Evolutionary conservation across 2,113 vertebrate genomes (phyloP).

Genomic region (Varanus salvator): DNA sequence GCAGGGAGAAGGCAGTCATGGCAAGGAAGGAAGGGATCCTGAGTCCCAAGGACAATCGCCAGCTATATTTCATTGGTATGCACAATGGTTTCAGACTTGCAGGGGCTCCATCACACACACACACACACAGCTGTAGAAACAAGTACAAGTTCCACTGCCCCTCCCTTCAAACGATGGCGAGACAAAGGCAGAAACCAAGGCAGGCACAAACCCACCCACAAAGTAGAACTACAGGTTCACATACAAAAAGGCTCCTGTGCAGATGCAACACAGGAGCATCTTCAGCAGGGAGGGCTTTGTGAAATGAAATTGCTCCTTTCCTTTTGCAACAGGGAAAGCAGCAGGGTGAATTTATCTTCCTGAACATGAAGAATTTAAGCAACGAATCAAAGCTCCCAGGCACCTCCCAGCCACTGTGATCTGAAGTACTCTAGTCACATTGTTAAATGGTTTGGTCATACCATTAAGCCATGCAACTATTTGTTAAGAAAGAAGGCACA

Average conservation of each 20-base stretch:
- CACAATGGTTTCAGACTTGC: constrained; percentile 23
- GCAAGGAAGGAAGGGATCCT: fast-evolving
- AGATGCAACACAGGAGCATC: background rate
- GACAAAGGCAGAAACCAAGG: background rate
- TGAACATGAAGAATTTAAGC: background rate
- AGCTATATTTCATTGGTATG: background rate
- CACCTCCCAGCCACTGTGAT: background rate
- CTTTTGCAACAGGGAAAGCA: background rate
- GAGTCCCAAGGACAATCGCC: background rate
- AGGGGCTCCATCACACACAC: fast-evolving
- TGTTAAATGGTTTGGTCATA: background rate
- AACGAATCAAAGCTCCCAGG: background rate
- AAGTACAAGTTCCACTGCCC: constrained; percentile 8
- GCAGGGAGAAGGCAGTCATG: background rate
- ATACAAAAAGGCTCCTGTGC: background rate
- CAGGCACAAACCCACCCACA: background rate
- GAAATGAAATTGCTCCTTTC: too few species aligned
- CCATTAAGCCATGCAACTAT: background rate
- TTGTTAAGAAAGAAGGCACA: background rate
- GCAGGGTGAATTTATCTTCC: background rate
- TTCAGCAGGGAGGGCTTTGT: background rate
- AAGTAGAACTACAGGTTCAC: background rate
- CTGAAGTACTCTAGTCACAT: background rate
- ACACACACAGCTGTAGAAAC: background rate
- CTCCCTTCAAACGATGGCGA: fast-evolving